Evolutionary conservation across 2,888 invertebrate genomes (phyloP).

Genomic region (Hydrotaea diabolus): DNA sequence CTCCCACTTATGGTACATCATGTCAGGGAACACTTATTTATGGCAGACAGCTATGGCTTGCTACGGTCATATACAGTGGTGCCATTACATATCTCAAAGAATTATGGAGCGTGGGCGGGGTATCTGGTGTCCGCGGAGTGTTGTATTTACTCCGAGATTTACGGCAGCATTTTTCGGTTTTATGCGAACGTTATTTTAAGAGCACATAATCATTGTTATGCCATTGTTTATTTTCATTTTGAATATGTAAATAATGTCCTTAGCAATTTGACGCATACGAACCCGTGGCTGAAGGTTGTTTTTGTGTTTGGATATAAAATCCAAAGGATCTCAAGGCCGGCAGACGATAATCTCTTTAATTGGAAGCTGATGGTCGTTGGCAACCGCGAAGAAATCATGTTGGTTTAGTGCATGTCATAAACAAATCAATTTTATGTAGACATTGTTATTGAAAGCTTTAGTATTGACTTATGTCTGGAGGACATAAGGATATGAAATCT

Average conservation of each 20-base stretch:
- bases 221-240: slow-evolving; percentile 1
- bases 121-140: neutral
- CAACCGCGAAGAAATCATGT: too few species aligned
- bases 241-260: slow-evolving; percentile 15
- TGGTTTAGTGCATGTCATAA: too few species aligned
- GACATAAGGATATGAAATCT: too few species aligned
- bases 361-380: too few species aligned
- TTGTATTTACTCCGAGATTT: slow-evolving; percentile 16
- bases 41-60: neutral
- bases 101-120: too few species aligned
- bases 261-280: neutral
- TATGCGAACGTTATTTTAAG: neutral
- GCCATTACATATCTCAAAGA: too few species aligned
- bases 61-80: too few species aligned
- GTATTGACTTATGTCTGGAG: too few species aligned
- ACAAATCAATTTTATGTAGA: too few species aligned
- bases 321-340: neutral
- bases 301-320: neutral
- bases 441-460: too few species aligned
- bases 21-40: neutral
- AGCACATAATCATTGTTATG: neutral
- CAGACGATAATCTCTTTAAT: neutral
- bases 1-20: neutral
- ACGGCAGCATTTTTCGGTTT: slow-evolving; percentile 18
- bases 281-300: neutral